These are phyloP conservation scores for Clivina fossor DNA, from an alignment of 2,888 invertebrate genomes.

Conservation along the genomic window DNA sequence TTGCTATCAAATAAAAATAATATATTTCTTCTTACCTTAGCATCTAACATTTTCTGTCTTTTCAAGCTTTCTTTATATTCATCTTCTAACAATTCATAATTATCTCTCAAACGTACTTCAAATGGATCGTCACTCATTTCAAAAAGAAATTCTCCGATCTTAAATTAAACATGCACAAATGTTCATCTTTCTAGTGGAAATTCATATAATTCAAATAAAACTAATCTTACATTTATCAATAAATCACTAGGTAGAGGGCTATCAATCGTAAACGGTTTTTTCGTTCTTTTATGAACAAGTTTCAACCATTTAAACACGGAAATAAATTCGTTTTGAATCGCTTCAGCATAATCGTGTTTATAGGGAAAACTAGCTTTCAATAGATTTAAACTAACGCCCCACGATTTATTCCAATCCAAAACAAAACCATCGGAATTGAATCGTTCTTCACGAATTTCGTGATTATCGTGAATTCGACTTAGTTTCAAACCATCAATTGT, in stretches of 20 bases:
- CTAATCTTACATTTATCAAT: conserved; percentile 73
- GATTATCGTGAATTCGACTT: conserved; percentile 62
- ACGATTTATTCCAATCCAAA: conserved; percentile 70
- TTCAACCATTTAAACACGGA: conserved; percentile 94
- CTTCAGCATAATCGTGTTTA: conserved; percentile 84
- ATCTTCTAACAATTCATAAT: conserved; percentile 92
- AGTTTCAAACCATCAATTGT: conserved; percentile 69
- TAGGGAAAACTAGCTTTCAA: conserved; percentile 80
- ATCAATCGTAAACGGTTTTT: conserved; percentile 67
- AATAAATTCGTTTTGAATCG: conserved; percentile 86
- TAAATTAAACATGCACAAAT: conserved; percentile 38
- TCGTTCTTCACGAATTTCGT: conserved; percentile 69
- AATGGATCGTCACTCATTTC: conserved; percentile 98
- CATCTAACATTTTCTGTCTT: conserved; percentile 83
- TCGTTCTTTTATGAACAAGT: conserved; percentile 72
- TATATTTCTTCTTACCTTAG: conserved; percentile 66
- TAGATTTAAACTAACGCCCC: conserved; percentile 66
- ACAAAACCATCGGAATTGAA: conserved; percentile 73
- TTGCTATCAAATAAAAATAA: too few relatives aligned
- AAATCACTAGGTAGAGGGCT: conserved; percentile 85
- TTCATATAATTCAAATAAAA: conserved; percentile 1
- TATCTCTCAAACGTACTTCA: conserved; percentile 93
- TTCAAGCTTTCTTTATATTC: conserved; percentile 94
- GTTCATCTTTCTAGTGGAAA: neutral
- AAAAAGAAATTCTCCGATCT: conserved; percentile 84